Percentiles rank a stretch among this genome's conserved stretches.
Evolutionary conservation across 2,113 vertebrate species (phyloP).

Genomic region (Chiloscyllium plagiosum): DNA sequence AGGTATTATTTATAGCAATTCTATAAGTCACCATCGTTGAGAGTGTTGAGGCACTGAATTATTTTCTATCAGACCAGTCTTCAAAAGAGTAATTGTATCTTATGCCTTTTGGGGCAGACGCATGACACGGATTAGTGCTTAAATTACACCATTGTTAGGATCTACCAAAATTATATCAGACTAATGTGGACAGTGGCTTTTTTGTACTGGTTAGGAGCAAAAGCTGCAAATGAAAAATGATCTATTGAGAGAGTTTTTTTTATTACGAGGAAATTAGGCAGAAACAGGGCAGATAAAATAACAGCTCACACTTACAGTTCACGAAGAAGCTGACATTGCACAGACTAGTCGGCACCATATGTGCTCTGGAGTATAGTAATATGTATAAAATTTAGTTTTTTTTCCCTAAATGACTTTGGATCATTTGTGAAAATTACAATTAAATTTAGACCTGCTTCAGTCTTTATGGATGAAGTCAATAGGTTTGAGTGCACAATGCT

Average conservation of each 20-base stretch:
- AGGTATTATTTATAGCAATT: not conserved
- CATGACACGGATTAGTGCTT: not conserved
- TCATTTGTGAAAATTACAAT: not conserved
- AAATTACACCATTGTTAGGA: not conserved
- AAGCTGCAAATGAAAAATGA: not conserved
- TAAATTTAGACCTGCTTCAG: not conserved
- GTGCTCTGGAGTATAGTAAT: not conserved
- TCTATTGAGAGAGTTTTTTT: not conserved
- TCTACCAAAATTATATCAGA: not conserved
- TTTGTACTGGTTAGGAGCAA: not conserved
- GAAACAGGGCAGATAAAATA: constrained; percentile 13
- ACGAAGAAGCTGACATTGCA: not conserved
- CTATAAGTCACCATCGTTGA: not conserved
- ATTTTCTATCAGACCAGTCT: not conserved
- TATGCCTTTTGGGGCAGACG: not conserved
- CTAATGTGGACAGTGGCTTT: not conserved
- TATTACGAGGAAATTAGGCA: not conserved
- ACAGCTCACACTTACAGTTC: not conserved
- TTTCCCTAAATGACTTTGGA: not conserved
- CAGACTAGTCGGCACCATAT: not conserved
- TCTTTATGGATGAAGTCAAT: not conserved
- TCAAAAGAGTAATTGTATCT: not conserved
- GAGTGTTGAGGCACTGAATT: not conserved
- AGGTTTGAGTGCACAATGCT: not conserved
- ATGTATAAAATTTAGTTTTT: not conserved